Percentiles rank a stretch among this genome's conserved stretches.
phyloP scores from a whole-genome alignment of 2,888 invertebrate species.

The Pseudococcus longispinus region DNA sequence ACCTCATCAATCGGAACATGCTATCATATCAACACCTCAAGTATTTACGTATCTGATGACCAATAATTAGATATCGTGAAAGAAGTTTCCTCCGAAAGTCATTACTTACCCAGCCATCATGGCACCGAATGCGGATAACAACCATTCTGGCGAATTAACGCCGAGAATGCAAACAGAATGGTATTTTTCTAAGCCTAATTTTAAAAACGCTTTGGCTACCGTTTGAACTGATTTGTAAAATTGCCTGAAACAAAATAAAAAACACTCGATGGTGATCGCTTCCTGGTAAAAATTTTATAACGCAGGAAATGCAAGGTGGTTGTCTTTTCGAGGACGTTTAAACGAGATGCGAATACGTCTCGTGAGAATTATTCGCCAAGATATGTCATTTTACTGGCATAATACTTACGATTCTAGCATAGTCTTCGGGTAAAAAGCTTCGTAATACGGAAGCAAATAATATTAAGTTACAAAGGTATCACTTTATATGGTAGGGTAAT shows the following conservation, averaged over 20 bases:
- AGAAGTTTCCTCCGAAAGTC: background rate
- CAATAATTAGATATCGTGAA: background rate
- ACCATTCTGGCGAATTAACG: conserved; percentile 91
- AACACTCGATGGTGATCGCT: background rate
- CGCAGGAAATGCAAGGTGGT: background rate
- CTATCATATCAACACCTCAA: background rate
- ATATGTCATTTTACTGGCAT: background rate
- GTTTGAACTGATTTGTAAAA: conserved; percentile 78
- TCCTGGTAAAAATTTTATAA: background rate
- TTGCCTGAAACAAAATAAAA: conserved; percentile 67
- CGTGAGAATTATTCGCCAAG: background rate
- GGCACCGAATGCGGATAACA: conserved; percentile 82
- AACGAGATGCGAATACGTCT: background rate
- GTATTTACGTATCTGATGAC: background rate
- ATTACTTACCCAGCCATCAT: conserved; percentile 83
- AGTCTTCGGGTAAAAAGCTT: background rate
- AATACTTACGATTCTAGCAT: background rate
- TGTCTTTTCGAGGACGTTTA: background rate
- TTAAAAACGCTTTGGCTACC: conserved; percentile 84
- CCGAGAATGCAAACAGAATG: conserved; percentile 88
- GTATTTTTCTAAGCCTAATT: conserved; percentile 80
- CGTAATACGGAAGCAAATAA: background rate
- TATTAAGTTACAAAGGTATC: background rate
- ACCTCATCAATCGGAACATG: background rate
- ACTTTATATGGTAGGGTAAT: background rate